These are phyloP conservation scores for Diadema setosum DNA, from an alignment of 35 echinoderm and acorn worm genomes.

Conservation along the genomic window DNA sequence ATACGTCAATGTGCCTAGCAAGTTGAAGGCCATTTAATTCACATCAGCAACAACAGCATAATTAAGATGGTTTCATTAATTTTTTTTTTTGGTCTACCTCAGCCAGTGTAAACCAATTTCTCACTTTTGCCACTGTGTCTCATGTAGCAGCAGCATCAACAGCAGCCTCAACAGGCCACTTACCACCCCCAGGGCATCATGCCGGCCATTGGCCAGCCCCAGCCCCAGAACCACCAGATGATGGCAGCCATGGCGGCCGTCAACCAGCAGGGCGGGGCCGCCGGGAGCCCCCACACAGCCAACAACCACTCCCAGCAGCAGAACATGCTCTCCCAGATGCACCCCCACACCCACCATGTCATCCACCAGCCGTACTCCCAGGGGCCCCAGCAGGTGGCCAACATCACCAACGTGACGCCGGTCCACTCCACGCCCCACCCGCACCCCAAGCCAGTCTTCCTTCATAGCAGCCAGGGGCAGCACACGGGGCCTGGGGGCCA, in stretches of 20 bases:
- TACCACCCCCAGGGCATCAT: background rate
- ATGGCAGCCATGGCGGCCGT: background rate
- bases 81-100: no score
- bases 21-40: no score
- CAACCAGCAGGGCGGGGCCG: conserved; percentile 1
- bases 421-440: conserved; percentile 34
- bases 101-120: no score
- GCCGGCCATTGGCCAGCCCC: background rate
- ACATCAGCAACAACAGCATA: no score
- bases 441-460: conserved; percentile 39
- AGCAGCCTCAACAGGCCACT: conserved; percentile 17
- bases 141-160: conserved; percentile 17
- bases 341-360: background rate
- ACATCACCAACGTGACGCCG: conserved; percentile 57
- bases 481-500: background rate
- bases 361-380: background rate
- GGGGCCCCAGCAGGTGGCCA: background rate
- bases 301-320: conserved; percentile 22
- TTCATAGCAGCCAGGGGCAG: background rate
- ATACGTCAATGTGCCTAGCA: no score
- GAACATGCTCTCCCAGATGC: background rate
- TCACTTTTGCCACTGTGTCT: background rate
- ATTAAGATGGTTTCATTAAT: no score
- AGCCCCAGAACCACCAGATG: background rate
- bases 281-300: background rate